These are phyloP conservation scores for Nomada goodeniana DNA, from an alignment of 2,888 invertebrate species.

Conservation along the genomic window DNA sequence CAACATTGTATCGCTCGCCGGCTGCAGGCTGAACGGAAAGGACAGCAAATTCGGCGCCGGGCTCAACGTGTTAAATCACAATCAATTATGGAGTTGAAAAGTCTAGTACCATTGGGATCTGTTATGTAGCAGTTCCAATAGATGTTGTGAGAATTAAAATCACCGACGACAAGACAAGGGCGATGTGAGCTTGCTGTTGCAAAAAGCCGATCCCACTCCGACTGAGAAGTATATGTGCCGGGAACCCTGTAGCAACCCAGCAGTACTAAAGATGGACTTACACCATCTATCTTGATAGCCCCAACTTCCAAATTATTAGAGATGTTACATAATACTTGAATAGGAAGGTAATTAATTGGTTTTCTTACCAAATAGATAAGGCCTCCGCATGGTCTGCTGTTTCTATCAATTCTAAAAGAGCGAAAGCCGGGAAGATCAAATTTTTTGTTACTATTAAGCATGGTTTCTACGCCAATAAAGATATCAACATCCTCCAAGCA, in stretches of 20 bases:
- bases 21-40: too few species aligned
- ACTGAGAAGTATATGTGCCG: background rate
- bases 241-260: background rate
- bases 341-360: background rate
- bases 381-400: background rate
- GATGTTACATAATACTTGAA: background rate
- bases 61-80: too few species aligned
- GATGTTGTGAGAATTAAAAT: background rate
- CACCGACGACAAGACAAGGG: background rate
- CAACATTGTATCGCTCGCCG: conserved; percentile 14
- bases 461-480: conserved; percentile 5
- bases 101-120: too few species aligned
- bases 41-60: too few species aligned
- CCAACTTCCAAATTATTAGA: background rate
- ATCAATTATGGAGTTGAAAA: too few species aligned
- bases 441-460: background rate
- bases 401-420: background rate
- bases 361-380: background rate
- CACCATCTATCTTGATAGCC: background rate
- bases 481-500: background rate
- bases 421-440: background rate
- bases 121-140: too few species aligned
- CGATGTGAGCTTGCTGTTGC: background rate
- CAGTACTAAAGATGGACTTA: background rate
- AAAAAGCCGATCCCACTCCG: conserved; percentile 7